Percentiles rank a stretch among this genome's conserved stretches.
phyloP scores from a whole-genome alignment of 2,797 vertebrate genomes.

The Simalia tracyae region DNA sequence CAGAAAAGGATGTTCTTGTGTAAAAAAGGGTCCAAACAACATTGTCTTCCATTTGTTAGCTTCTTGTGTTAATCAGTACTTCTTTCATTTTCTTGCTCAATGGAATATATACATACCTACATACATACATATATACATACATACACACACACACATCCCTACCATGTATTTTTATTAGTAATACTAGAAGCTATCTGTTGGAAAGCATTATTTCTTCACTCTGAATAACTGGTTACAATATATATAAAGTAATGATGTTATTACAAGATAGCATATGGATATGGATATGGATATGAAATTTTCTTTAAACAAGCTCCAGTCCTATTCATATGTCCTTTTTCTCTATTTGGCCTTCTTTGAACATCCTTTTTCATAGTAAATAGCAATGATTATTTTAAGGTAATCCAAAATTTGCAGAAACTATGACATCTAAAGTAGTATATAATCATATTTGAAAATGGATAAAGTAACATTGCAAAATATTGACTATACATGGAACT shows the following conservation, averaged over 20 bases:
- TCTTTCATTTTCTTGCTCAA: not conserved
- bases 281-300: accelerated
- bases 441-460: not conserved
- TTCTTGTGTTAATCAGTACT: not conserved
- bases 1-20: not conserved
- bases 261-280: not conserved
- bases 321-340: not conserved
- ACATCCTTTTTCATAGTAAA: not conserved
- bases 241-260: constrained; percentile 3
- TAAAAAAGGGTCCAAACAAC: not conserved
- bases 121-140: not conserved
- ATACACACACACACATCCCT: not conserved
- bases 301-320: not conserved
- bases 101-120: not conserved
- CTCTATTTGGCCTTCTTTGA: not conserved
- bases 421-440: not conserved
- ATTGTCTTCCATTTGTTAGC: not conserved
- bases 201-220: constrained; percentile 16
- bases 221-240: constrained; percentile 27
- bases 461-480: constrained; percentile 4
- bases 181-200: not conserved
- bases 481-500: not conserved
- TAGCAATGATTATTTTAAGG: not conserved
- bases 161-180: not conserved
- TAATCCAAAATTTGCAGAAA: not conserved